Percentiles rank a stretch among this genome's conserved stretches.
These are phyloP conservation scores for Schrankia costaestrigalis DNA, from an alignment of 2,888 invertebrate genomes.

Conservation along the genomic window DNA sequence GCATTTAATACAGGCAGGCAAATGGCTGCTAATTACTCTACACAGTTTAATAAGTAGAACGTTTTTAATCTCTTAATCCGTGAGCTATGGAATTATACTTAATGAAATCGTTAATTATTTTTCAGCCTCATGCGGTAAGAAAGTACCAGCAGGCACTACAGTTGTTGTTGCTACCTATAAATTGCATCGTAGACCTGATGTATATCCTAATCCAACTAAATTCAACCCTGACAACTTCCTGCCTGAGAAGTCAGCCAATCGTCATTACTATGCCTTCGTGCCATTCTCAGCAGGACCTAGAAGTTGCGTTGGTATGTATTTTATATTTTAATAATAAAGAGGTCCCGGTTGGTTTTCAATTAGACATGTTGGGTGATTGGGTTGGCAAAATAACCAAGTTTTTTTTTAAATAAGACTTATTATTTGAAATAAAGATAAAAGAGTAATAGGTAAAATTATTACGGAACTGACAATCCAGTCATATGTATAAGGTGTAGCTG, in stretches of 20 bases:
- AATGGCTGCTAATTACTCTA: too few relatives aligned
- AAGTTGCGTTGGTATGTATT: slow-evolving; percentile 86
- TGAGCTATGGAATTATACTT: not conserved
- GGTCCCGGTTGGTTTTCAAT: not conserved
- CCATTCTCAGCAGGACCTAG: slow-evolving; percentile 92
- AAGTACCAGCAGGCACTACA: slow-evolving; percentile 85
- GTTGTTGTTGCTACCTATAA: slow-evolving; percentile 84
- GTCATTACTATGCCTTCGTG: slow-evolving; percentile 90
- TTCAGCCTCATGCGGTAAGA: slow-evolving; percentile 82
- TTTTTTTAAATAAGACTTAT: too few relatives aligned
- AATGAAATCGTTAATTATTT: too few relatives aligned
- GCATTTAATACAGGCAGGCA: too few relatives aligned
- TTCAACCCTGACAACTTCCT: slow-evolving; percentile 94
- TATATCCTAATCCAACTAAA: slow-evolving; percentile 87
- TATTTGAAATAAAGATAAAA: too few relatives aligned
- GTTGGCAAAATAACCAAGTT: too few relatives aligned
- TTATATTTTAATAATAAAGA: not conserved
- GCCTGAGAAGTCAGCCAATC: slow-evolving; percentile 87
- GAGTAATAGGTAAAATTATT: too few relatives aligned
- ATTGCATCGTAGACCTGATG: slow-evolving; percentile 85
- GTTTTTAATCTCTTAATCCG: too few relatives aligned
- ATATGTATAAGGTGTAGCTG: too few relatives aligned
- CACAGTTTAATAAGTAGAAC: too few relatives aligned
- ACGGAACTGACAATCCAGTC: too few relatives aligned
- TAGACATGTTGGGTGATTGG: not conserved